A percentile compares a stretch with the other conserved stretches of the same genome.
phyloP scores from a whole-genome alignment of 2,888 invertebrate species.

The Macaria notata region DNA sequence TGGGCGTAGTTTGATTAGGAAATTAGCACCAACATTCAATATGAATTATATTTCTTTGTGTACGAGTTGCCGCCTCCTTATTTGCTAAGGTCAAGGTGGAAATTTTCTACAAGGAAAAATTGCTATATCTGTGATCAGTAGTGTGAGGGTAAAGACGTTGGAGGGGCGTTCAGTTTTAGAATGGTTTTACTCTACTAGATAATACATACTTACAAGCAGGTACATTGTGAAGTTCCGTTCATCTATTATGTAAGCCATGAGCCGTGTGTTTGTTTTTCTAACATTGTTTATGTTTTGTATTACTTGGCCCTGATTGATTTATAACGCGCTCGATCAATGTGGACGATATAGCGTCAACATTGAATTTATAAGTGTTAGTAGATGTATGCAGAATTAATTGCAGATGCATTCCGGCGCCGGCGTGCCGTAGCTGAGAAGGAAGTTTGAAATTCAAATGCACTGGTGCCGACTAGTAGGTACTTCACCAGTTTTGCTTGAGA shows the following conservation, averaged over 20 bases:
- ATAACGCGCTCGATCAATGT: slow-evolving; percentile 4
- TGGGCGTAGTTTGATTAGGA: slow-evolving; percentile 19
- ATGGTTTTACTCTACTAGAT: no score
- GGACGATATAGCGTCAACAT: slow-evolving; percentile 6
- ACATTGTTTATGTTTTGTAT: slow-evolving; percentile 11
- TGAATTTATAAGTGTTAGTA: neutral
- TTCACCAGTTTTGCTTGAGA: slow-evolving; percentile 5
- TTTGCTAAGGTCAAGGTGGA: slow-evolving; percentile 20
- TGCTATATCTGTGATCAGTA: no score
- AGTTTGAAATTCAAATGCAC: slow-evolving; percentile 4
- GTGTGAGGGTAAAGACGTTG: no score
- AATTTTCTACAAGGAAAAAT: slow-evolving; percentile 12
- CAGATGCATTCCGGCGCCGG: slow-evolving; percentile 6
- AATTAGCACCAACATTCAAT: slow-evolving; percentile 12
- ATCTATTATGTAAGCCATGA: slow-evolving; percentile 17
- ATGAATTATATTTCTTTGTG: slow-evolving; percentile 8
- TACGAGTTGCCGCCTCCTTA: slow-evolving; percentile 12
- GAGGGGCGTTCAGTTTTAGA: no score
- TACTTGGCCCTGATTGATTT: slow-evolving; percentile 7
- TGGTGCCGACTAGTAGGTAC: slow-evolving; percentile 3
- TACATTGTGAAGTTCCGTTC: neutral
- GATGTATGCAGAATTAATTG: neutral
- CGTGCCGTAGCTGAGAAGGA: slow-evolving; percentile 8
- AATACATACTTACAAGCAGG: no score
- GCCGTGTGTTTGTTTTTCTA: slow-evolving; percentile 11